Evolutionary conservation across 2,888 invertebrate genomes (phyloP).

Genomic region (Drosophila emarginata): DNA sequence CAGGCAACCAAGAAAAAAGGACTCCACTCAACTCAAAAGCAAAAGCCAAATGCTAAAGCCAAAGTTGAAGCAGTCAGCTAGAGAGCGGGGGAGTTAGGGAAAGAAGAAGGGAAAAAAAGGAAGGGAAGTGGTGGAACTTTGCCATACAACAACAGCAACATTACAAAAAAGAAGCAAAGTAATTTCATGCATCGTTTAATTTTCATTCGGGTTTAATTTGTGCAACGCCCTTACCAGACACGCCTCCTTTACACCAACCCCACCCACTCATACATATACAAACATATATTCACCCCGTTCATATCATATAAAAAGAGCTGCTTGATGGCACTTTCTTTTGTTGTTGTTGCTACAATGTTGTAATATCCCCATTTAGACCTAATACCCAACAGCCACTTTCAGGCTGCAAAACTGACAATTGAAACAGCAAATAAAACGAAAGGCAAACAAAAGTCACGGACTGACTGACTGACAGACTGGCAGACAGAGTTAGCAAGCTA

Average conservation of each 20-base stretch:
- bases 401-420: constrained; percentile 60
- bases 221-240: constrained; percentile 61
- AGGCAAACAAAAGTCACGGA: constrained; percentile 26
- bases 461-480: not conserved
- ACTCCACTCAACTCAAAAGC: constrained; percentile 25
- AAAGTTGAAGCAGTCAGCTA: constrained; percentile 47
- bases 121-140: constrained; percentile 32
- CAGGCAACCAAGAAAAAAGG: constrained; percentile 18
- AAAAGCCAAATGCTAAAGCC: constrained; percentile 49
- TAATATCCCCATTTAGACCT: constrained; percentile 76
- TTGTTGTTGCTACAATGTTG: constrained; percentile 48
- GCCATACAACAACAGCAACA: constrained; percentile 36
- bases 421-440: constrained; percentile 71
- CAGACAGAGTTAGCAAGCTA: not conserved
- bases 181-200: constrained; percentile 81
- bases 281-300: constrained; percentile 19
- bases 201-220: constrained; percentile 81
- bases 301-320: constrained; percentile 57
- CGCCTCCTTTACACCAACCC: constrained; percentile 24
- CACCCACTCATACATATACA: not conserved
- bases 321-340: constrained; percentile 37
- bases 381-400: constrained; percentile 74
- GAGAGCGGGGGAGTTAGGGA: not conserved
- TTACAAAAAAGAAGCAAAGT: constrained; percentile 66
- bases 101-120: not conserved